Evolutionary conservation across 2,888 invertebrate species (phyloP).

Genomic region (Mechanitis messenoides): DNA sequence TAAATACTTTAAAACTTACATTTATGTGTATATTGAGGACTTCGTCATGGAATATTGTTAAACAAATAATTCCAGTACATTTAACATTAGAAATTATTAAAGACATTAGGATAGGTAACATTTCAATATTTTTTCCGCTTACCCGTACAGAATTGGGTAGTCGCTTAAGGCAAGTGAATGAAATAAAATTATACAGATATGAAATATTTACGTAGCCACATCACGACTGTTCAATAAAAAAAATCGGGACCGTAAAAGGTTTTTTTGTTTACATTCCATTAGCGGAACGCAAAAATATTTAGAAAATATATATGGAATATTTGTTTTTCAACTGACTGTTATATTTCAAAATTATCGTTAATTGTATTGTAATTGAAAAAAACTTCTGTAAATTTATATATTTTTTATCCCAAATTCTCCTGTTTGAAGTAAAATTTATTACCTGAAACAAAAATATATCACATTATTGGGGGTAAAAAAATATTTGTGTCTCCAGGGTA

Average conservation of each 20-base stretch:
- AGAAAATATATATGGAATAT: slow-evolving; percentile 11
- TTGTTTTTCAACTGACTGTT: slow-evolving; percentile 21
- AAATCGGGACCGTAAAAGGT: neutral
- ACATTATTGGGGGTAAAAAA: slow-evolving; percentile 1
- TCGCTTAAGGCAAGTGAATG: slow-evolving; percentile 4
- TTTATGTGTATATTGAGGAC: too few relatives aligned
- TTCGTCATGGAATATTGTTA: neutral
- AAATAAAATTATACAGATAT: slow-evolving; percentile 4
- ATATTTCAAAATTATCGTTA: slow-evolving; percentile 38
- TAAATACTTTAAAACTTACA: too few relatives aligned
- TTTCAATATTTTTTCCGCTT: slow-evolving; percentile 3
- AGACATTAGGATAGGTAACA: neutral
- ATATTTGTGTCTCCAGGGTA: slow-evolving; percentile 6
- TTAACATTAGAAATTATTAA: neutral
- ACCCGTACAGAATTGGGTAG: slow-evolving; percentile 1
- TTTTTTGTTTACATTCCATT: slow-evolving; percentile 17
- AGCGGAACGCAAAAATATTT: slow-evolving; percentile 5
- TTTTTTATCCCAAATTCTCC: slow-evolving; percentile 17
- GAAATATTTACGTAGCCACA: slow-evolving; percentile 3
- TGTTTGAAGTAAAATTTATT: slow-evolving; percentile 20
- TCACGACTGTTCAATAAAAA: slow-evolving; percentile 2
- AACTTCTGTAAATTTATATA: neutral
- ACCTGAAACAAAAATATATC: slow-evolving; percentile 26
- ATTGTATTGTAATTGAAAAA: slow-evolving; percentile 42
- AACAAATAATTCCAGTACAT: neutral